Percentiles rank a stretch among this genome's conserved stretches.
phyloP scores from a whole-genome alignment of 2,888 invertebrate species.

The Aleiodes testaceus region DNA sequence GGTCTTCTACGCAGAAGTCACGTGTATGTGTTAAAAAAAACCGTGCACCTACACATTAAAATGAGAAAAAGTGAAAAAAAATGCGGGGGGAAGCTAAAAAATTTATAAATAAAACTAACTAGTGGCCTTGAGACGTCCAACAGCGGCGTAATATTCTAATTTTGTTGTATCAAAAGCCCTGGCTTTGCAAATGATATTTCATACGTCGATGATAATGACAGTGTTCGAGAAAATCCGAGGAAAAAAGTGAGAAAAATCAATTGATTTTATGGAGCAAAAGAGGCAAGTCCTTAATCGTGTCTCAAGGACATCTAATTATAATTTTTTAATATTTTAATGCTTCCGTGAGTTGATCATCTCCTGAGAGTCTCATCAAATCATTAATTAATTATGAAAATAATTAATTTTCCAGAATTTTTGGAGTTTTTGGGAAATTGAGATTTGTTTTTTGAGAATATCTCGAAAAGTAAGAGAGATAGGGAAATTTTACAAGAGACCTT shows the following conservation, averaged over 20 bases:
- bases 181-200: conserved; percentile 16
- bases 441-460: too few relatives aligned
- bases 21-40: not conserved
- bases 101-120: conserved; percentile 29
- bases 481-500: not conserved
- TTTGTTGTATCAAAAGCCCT: conserved; percentile 9
- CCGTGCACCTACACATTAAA: too few relatives aligned
- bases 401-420: too few relatives aligned
- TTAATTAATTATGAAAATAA: too few relatives aligned
- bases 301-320: conserved; percentile 21
- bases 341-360: not conserved
- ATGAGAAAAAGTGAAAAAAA: too few relatives aligned
- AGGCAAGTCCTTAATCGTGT: not conserved
- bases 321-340: not conserved
- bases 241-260: conserved; percentile 9
- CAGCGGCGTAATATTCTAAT: conserved; percentile 29
- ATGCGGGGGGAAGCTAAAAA: conserved; percentile 13
- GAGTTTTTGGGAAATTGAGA: too few relatives aligned
- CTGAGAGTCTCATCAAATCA: too few relatives aligned
- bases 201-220: conserved; percentile 4
- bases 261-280: not conserved
- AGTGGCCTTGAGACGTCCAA: conserved; percentile 23
- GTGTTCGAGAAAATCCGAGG: not conserved
- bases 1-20: conserved; percentile 26
- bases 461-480: too few relatives aligned